Base-by-base conservation (phyloP, 2,888 invertebrate genomes). In the Trissolcus japonicus region DNA sequence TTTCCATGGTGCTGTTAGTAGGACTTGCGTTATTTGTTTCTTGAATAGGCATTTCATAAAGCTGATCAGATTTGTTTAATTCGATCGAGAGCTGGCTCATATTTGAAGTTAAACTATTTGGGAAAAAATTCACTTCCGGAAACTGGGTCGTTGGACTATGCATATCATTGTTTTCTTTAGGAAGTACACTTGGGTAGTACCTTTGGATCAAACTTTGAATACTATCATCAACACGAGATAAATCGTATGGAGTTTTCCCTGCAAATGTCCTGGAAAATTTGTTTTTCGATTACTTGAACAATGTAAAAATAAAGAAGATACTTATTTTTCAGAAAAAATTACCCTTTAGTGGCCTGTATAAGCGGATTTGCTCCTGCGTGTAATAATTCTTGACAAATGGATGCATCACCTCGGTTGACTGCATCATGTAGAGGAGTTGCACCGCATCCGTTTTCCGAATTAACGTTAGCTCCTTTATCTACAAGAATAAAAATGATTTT, bases 351-450 rank as follows among this genome's bases (percentile, higher is more conserved):
- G 43, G 91, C 91, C 79, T 89, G 89, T 21, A 91, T 83, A 25
- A 90, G 84, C 62, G 91, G 91, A 84, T 92, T 91, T n/a, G 92
- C 92, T 71, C 92, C 92, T 80, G 89, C 87, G 60, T 90, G 88
- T 41, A 93, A 83, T 16, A 93, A 84, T 79, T 90, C 89, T 82
- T 91, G 89, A 48, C 92, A 90, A 79, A 92, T 90, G 9, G 88
- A 89, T 61, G 89, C 84, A 83, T 92, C 90, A 0, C 91, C 91
- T 68, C 92, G 89, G 78, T 88, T 89, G 1, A 93, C 91, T 46
- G 93, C 93, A 83, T 93, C 93, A 81, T 93, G 92, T 48, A 93
- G 85, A 2, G 93, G 92, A 1, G 92, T 92, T 21, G 91, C 91
- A 4, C 92, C 92, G 80, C 91, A 90, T 7, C 89, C 89, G 86